Conservation (phyloP, 2,113 vertebrate species). For the Notechis scutatus region DNA sequence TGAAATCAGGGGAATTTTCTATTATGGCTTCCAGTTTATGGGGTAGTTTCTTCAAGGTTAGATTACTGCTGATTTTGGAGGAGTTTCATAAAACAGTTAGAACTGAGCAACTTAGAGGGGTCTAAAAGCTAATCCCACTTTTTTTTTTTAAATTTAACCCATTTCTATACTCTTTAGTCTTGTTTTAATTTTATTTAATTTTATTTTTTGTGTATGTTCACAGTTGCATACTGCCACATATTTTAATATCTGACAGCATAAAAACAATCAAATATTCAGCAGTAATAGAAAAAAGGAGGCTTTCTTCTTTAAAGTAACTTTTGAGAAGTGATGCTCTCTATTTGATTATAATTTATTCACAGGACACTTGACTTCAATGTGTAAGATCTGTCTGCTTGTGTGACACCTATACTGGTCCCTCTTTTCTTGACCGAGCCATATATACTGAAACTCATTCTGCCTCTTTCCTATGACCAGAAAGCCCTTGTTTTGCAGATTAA, state of each 20-base stretch:
- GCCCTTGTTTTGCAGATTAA: not conserved
- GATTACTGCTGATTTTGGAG: not conserved
- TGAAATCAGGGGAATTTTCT: not conserved
- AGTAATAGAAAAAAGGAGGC: not conserved
- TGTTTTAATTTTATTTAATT: not conserved
- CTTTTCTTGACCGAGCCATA: not conserved
- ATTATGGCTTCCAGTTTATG: not conserved
- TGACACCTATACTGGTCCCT: too few relatives aligned
- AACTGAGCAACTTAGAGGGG: not conserved
- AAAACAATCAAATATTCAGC: not conserved
- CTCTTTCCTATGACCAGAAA: not conserved
- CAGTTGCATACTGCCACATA: not conserved
- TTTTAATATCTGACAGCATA: not conserved
- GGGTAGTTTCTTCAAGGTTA: not conserved
- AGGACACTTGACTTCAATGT: not conserved
- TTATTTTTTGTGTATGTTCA: not conserved
- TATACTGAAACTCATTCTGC: not conserved
- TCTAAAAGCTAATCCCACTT: not conserved
- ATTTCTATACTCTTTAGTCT: not conserved
- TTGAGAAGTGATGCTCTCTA: not conserved
- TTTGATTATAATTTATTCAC: not conserved
- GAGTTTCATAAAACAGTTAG: not conserved
- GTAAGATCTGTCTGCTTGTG: not conserved
- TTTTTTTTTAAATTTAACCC: not conserved
- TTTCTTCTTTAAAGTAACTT: not conserved